A percentile compares a stretch with the other conserved stretches of the same genome.
Conservation (phyloP, 2,113 vertebrate genomes). For the Narcine bancroftii region DNA sequence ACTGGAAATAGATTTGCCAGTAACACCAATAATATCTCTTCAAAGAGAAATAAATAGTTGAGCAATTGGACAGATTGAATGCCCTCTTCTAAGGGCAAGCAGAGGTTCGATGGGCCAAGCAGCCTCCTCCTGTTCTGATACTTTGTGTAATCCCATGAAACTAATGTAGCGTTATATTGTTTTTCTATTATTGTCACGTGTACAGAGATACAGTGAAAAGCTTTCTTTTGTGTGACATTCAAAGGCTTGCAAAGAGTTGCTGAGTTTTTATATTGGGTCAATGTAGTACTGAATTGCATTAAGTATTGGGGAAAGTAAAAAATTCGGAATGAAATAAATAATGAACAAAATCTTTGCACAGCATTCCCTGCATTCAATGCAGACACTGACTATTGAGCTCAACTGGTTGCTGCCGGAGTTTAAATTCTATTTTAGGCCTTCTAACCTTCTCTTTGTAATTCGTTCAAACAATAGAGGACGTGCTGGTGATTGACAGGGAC, state of each 20-base stretch:
- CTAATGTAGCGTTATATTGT: not conserved
- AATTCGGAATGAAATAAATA: not conserved
- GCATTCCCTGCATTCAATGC: too few relatives aligned
- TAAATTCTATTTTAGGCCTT: not conserved
- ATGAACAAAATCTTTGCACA: too few relatives aligned
- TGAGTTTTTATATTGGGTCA: too few relatives aligned
- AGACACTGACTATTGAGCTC: not conserved
- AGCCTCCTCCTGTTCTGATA: not conserved
- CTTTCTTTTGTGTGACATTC: too few relatives aligned
- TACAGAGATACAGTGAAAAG: too few relatives aligned
- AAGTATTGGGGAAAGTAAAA: not conserved
- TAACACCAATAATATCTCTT: not conserved
- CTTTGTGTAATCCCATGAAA: not conserved
- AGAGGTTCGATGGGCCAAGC: not conserved
- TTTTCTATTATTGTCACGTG: too few relatives aligned
- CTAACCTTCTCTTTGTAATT: not conserved
- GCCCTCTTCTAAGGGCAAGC: not conserved
- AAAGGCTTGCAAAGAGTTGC: too few relatives aligned
- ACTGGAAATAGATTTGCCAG: not conserved
- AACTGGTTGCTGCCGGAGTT: not conserved
- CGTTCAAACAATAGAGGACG: too few relatives aligned
- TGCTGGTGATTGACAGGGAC: too few relatives aligned
- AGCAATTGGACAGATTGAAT: not conserved
- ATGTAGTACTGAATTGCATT: not conserved
- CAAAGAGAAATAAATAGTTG: not conserved